phyloP scores from a whole-genome alignment of 1,140 invertebrate genomes.

The Ganaspis sp. region DNA sequence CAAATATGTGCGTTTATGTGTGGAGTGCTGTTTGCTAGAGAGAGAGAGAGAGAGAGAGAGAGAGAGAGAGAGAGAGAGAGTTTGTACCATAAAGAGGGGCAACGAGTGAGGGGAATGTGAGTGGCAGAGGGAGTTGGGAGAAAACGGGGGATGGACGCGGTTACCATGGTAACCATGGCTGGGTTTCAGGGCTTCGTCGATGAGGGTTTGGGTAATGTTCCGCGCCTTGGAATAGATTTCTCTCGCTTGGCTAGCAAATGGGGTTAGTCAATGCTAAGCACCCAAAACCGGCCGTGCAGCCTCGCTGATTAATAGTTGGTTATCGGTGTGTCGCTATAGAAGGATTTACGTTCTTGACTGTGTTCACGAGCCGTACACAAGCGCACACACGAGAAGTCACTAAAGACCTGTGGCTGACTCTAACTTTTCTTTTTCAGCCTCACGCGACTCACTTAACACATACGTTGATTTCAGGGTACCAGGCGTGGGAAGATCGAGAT shows the following conservation, averaged over 20 bases:
- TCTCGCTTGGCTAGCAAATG: conserved; percentile 65
- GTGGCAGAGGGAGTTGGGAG: conserved; percentile 52
- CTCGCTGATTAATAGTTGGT: conserved; percentile 41
- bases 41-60: conserved; percentile 4
- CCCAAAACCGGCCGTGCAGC: conserved; percentile 40
- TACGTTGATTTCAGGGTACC: not conserved
- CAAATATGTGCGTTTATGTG: not conserved
- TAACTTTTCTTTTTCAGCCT: conserved; percentile 4
- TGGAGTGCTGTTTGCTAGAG: not conserved
- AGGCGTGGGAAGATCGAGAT: conserved; percentile 5
- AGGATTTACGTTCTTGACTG: conserved; percentile 33
- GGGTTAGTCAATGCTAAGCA: conserved; percentile 63
- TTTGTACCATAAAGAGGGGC: conserved; percentile 29
- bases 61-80: conserved; percentile 1
- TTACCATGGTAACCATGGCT: conserved; percentile 67
- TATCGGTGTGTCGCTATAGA: conserved; percentile 38
- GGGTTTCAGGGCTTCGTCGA: conserved; percentile 60
- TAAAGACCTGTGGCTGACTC: not conserved
- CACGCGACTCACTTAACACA: not conserved
- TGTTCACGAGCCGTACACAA: not conserved
- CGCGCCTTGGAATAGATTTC: conserved; percentile 66
- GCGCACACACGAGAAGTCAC: not conserved
- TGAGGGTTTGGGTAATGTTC: conserved; percentile 66
- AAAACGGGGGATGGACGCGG: conserved; percentile 61
- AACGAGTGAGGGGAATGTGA: conserved; percentile 33